Percentiles rank a stretch among this genome's conserved stretches.
These are phyloP conservation scores for Ictidomys tridecemlineatus DNA, from an alignment of 2,113 vertebrate genomes.

Conservation along the genomic window DNA sequence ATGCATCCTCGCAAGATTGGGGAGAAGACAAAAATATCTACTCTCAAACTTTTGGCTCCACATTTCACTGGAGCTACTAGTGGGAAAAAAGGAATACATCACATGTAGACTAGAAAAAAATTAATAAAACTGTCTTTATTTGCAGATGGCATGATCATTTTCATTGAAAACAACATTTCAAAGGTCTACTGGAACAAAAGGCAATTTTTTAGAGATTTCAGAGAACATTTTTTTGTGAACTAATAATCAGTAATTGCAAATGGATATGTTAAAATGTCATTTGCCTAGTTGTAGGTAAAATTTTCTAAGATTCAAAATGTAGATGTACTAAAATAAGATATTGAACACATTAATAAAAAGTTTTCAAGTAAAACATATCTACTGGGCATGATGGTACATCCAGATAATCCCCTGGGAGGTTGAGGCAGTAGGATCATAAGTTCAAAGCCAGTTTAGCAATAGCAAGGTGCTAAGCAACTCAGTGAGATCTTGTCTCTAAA, in stretches of 20 bases:
- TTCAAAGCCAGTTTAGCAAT: too few species aligned
- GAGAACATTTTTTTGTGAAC: neutral
- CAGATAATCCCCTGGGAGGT: too few species aligned
- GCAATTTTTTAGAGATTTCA: neutral
- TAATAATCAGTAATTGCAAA: neutral
- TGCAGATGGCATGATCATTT: neutral
- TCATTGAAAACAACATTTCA: neutral
- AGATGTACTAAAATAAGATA: slow-evolving; percentile 25
- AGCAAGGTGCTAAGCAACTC: too few species aligned
- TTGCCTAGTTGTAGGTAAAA: neutral
- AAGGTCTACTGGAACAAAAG: neutral
- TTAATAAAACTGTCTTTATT: neutral
- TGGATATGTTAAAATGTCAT: neutral
- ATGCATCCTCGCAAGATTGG: neutral
- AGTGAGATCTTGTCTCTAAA: too few species aligned
- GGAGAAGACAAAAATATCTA: neutral
- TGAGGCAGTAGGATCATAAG: too few species aligned
- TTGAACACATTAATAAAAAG: neutral
- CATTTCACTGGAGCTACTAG: neutral
- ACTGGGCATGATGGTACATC: too few species aligned
- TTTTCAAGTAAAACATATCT: neutral
- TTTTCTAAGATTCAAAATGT: neutral
- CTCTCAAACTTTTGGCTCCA: neutral
- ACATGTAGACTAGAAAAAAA: neutral
- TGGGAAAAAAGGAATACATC: neutral